These are phyloP conservation scores for Zhuqinia jingwanae DNA, from an alignment of 2,888 invertebrate genomes.

Conservation along the genomic window DNA sequence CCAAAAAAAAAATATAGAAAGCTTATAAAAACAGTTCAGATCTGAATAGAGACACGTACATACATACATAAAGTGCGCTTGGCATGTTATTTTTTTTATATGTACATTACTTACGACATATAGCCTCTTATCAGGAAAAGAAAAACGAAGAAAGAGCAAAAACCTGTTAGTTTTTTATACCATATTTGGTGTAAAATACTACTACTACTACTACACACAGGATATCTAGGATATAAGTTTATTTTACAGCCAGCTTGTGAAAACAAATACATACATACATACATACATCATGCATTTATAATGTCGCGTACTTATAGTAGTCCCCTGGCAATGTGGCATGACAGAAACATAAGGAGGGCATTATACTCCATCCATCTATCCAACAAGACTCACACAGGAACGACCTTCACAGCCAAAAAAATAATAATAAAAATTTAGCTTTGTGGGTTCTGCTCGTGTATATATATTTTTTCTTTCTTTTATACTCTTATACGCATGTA, in stretches of 20 bases:
- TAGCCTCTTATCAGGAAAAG: slow-evolving; percentile 4
- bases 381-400: slow-evolving; percentile 2
- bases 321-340: too few relatives aligned
- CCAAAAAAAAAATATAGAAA: too few relatives aligned
- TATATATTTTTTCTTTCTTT: background rate
- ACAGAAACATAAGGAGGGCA: too few relatives aligned
- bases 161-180: slow-evolving; percentile 29
- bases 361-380: slow-evolving; percentile 18
- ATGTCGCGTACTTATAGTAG: too few relatives aligned
- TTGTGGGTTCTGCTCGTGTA: background rate
- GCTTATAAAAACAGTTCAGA: background rate
- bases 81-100: too few relatives aligned
- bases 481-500: background rate
- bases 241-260: too few relatives aligned
- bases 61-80: background rate
- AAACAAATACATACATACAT: too few relatives aligned
- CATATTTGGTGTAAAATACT: background rate
- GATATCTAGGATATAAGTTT: too few relatives aligned
- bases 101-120: too few relatives aligned
- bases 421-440: background rate
- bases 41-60: background rate
- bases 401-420: slow-evolving; percentile 18
- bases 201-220: too few relatives aligned
- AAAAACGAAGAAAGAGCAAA: background rate
- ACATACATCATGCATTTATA: too few relatives aligned